phyloP scores from a whole-genome alignment of 2,113 vertebrate species.

The Sylvilagus bachmani region DNA sequence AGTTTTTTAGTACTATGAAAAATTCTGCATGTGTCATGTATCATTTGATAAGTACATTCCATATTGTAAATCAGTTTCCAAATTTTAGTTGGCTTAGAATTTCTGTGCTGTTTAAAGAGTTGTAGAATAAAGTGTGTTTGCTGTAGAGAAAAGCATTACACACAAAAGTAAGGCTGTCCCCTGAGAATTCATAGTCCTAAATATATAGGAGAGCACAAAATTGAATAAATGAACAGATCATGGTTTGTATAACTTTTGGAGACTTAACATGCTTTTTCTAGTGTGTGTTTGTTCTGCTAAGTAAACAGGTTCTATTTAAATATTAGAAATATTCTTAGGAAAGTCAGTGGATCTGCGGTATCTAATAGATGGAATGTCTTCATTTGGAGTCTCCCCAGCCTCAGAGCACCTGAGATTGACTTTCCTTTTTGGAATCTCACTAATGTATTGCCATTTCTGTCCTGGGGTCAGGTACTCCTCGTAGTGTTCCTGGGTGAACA shows the following conservation, averaged over 20 bases:
- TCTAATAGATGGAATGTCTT: not conserved
- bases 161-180: not conserved
- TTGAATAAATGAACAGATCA: not conserved
- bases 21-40: not conserved
- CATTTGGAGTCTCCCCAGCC: not conserved
- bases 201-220: not conserved
- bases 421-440: not conserved
- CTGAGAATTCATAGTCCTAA: not conserved
- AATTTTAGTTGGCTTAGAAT: slow-evolving; percentile 51
- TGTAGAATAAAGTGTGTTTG: slow-evolving; percentile 9
- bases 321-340: not conserved
- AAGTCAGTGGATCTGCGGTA: not conserved
- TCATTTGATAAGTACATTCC: not conserved
- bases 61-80: not conserved
- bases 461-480: not conserved
- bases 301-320: slow-evolving; percentile 1
- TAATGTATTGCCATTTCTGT: not conserved
- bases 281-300: slow-evolving; percentile 14
- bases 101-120: slow-evolving; percentile 1
- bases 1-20: slow-evolving; percentile 13
- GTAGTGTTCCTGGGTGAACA: not conserved
- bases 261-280: not conserved
- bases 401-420: not conserved
- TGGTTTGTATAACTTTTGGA: slow-evolving; percentile 14
- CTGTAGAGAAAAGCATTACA: slow-evolving; percentile 31